These are phyloP conservation scores for Cygnus atratus DNA, from an alignment of 2,113 vertebrate genomes.

Conservation along the genomic window DNA sequence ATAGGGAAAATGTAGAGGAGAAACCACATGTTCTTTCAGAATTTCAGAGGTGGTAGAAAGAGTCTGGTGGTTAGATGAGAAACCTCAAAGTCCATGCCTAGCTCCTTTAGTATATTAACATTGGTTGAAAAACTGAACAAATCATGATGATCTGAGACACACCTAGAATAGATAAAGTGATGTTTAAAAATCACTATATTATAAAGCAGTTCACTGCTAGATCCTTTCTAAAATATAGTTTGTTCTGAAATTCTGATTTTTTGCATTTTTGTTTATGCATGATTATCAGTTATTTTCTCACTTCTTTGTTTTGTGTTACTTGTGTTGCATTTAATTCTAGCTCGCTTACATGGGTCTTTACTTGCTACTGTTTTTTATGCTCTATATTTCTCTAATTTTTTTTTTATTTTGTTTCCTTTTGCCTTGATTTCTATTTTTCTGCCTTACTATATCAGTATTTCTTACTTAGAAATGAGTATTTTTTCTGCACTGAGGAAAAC, in stretches of 20 bases:
- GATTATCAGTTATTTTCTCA: not conserved
- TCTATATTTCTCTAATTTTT: not conserved
- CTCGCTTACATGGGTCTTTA: not conserved
- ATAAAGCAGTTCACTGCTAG: not conserved
- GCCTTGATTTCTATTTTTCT: not conserved
- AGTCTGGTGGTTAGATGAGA: not conserved
- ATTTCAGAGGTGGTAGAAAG: not conserved
- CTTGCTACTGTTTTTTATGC: not conserved
- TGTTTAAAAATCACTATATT: not conserved
- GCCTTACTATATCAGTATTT: not conserved
- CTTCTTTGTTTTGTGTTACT: not conserved
- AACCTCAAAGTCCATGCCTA: not conserved
- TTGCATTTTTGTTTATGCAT: not conserved
- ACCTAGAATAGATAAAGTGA: not conserved
- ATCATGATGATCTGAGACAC: not conserved
- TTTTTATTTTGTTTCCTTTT: not conserved
- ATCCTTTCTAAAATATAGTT: not conserved
- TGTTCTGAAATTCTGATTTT: not conserved
- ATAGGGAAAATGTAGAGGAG: not conserved
- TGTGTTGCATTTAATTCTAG: not conserved
- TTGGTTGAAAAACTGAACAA: not conserved
- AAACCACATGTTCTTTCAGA: not conserved
- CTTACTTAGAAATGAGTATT: not conserved
- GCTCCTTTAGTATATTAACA: not conserved
- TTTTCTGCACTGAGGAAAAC: not conserved